Evolutionary conservation across 2,113 vertebrate species (phyloP).

Genomic region (Pavo muticus): DNA sequence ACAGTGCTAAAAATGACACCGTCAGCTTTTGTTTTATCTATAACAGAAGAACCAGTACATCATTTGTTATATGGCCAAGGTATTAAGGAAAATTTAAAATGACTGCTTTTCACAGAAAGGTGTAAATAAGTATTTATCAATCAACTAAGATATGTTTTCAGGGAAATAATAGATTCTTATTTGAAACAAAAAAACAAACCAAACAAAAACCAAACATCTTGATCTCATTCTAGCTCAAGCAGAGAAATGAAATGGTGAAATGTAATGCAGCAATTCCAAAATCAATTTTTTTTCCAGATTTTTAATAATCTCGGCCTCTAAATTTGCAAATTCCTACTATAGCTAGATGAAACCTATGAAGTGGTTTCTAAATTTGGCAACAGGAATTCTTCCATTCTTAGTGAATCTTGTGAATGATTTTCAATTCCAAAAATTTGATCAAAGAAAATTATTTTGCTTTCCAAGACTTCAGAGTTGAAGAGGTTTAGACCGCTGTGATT

Average conservation of each 20-base stretch:
- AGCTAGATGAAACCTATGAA: neutral
- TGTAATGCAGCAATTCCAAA: neutral
- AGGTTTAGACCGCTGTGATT: neutral
- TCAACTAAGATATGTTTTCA: neutral
- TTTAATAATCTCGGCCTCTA: neutral
- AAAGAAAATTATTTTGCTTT: conserved; percentile 7
- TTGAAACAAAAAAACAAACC: neutral
- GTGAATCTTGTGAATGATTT: neutral
- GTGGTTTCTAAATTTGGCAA: neutral
- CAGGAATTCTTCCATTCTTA: neutral
- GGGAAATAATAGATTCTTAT: neutral
- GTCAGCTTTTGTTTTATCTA: neutral
- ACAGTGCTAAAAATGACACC: neutral
- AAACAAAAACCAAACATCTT: neutral
- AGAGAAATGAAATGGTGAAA: neutral
- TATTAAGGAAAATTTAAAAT: neutral
- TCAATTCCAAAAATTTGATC: neutral
- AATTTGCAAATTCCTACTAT: neutral
- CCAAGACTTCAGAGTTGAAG: neutral
- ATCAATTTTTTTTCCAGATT: neutral
- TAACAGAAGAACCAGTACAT: neutral
- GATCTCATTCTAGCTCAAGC: neutral
- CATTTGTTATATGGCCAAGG: neutral
- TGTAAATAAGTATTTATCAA: neutral
- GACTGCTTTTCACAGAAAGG: neutral